These are phyloP conservation scores for Trachymyrmex septentrionalis DNA, from an alignment of 1,140 invertebrate species.

Conservation along the genomic window DNA sequence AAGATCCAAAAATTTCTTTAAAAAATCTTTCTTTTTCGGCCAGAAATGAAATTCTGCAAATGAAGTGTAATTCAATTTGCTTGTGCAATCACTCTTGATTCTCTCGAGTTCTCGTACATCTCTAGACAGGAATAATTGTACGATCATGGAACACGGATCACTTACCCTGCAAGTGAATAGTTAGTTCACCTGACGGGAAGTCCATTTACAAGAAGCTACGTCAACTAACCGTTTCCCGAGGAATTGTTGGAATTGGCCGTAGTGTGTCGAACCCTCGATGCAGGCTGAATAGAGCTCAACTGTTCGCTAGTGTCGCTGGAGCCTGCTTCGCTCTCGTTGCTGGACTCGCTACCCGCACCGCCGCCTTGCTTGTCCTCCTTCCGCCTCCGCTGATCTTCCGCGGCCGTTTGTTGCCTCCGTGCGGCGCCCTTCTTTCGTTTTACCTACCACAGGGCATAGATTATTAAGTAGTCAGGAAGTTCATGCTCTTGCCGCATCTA, in stretches of 20 bases:
- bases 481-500: conserved; percentile 82
- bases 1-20: conserved; percentile 13
- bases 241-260: conserved; percentile 84
- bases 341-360: conserved; percentile 83
- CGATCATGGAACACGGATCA: conserved; percentile 70
- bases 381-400: conserved; percentile 82
- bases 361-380: conserved; percentile 84
- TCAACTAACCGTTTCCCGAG: conserved; percentile 85
- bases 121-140: conserved; percentile 65
- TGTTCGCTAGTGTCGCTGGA: conserved; percentile 85
- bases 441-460: conserved; percentile 85
- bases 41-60: not conserved
- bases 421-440: conserved; percentile 86
- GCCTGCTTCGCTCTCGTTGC: conserved; percentile 85
- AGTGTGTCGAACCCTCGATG: conserved; percentile 78
- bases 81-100: conserved; percentile 52
- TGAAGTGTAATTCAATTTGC: not conserved
- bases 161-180: conserved; percentile 81
- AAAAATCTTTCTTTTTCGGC: not conserved
- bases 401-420: conserved; percentile 83
- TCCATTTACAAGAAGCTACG: conserved; percentile 79
- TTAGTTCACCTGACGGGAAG: conserved; percentile 77
- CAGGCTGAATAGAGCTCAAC: conserved; percentile 79
- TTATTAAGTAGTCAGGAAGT: conserved; percentile 85
- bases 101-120: conserved; percentile 57